Percentiles rank a stretch among this genome's conserved stretches.
These are phyloP conservation scores for Orchesellides sinensis DNA, from an alignment of 2,888 invertebrate genomes.

Conservation along the genomic window DNA sequence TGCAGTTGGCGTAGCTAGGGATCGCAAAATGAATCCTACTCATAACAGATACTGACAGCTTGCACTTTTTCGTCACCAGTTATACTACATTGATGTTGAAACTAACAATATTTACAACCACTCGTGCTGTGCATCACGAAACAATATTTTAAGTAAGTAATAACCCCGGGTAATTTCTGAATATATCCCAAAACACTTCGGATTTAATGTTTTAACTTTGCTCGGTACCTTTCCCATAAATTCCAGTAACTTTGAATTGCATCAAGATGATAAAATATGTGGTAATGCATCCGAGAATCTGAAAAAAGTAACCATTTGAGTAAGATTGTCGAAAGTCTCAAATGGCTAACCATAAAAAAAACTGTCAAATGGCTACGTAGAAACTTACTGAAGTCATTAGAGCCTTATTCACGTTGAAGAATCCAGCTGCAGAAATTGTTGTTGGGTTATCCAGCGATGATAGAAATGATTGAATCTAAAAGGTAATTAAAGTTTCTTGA, in stretches of 20 bases:
- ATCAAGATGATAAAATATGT: conserved; percentile 71
- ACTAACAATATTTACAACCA: too few relatives aligned
- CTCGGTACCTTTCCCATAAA: too few relatives aligned
- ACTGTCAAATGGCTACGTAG: not conserved
- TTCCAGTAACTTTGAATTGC: conserved; percentile 62
- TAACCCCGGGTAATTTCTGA: too few relatives aligned
- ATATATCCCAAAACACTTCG: too few relatives aligned
- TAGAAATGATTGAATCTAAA: conserved; percentile 68
- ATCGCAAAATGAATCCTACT: too few relatives aligned
- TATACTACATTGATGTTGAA: too few relatives aligned
- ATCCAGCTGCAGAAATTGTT: conserved; percentile 69
- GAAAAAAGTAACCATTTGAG: conserved; percentile 3
- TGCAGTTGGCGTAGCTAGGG: too few relatives aligned
- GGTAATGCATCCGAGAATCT: conserved; percentile 69
- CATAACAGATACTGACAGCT: too few relatives aligned
- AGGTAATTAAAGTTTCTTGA: not conserved
- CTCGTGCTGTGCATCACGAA: too few relatives aligned
- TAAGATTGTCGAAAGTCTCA: not conserved
- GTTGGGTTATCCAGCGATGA: conserved; percentile 46
- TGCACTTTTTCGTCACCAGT: too few relatives aligned
- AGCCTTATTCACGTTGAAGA: conserved; percentile 66
- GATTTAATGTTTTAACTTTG: too few relatives aligned
- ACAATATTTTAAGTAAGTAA: too few relatives aligned
- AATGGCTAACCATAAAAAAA: not conserved
- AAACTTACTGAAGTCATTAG: conserved; percentile 63